Evolutionary conservation across 30 jellyfish, hydroid and myxozoan species (phyloP).

Genomic region (Catostylus mosaicus): DNA sequence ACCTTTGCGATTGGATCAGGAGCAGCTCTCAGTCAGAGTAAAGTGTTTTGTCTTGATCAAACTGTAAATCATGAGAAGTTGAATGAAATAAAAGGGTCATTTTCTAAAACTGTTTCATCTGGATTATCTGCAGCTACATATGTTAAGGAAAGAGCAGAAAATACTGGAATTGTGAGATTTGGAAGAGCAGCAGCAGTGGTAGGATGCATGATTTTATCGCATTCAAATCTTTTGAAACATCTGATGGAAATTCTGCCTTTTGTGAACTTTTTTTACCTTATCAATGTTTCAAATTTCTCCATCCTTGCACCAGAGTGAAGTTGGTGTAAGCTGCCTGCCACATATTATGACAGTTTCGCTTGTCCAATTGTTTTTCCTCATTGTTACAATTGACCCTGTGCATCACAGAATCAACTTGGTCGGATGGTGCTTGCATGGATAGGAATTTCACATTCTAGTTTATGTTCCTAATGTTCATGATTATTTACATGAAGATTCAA

Average conservation of each 20-base stretch:
- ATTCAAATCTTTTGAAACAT: neutral
- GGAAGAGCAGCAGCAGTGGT: conserved; percentile 84
- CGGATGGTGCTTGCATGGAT: too few species aligned
- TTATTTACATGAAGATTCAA: too few species aligned
- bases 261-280: neutral
- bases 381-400: neutral
- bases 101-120: neutral
- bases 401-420: too few species aligned
- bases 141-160: conserved; percentile 42
- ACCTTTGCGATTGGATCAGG: neutral
- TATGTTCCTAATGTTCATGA: too few species aligned
- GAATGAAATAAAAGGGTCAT: neutral
- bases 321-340: neutral
- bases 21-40: neutral
- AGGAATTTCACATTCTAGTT: too few species aligned
- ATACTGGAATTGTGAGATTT: conserved; percentile 79
- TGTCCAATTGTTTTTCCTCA: neutral
- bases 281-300: neutral
- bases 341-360: neutral
- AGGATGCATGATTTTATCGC: neutral
- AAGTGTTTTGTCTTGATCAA: conserved; percentile 1
- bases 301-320: neutral
- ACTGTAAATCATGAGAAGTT: neutral
- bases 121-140: neutral
- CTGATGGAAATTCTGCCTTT: neutral